Base-by-base conservation (phyloP, 2,113 vertebrate genomes). In the Pelusios castaneus region DNA sequence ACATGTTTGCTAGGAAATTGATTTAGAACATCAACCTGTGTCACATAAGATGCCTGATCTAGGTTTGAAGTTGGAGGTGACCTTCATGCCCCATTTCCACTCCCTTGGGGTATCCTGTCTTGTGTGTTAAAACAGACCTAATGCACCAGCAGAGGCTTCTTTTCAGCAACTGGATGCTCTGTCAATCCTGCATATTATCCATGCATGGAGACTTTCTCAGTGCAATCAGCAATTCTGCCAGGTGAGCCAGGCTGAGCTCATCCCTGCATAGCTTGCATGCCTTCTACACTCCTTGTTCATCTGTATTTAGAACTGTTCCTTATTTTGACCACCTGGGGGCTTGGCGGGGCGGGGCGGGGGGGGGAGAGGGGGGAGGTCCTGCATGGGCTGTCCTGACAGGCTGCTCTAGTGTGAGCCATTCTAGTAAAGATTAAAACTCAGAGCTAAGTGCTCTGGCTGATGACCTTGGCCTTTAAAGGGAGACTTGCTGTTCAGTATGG, bases 181-280 rank as follows among this genome's bases (percentile, higher is more conserved):
- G 75, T 76, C 7, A 0, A 24, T 73, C 56, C 85, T 16, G 8
- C 0, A 0, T 16, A 21, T 0, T 1, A 11, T 0, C 52, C 41
- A 47, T 31, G 21, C 31, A 55, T 52, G 0, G 1, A 29, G 38
- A 67, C 85, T 14, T 19, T 10, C 19, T 17, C 17, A 75, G 70
- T 56, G 60, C 34, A 6, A 0, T 63, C 80, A 92, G 63, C 80
- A 56, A 1, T 41, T 79, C 63, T 14, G 8, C 70, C 31, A 34
- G 0, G 1, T 2, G 45, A 83, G 85, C n/a, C 60, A 13, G 27
- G 82, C 84, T 47, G 51, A 80, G 76, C 78, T 88, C 79, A 12
- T 22, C 92, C 73, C 82, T 80, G 78, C 45, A 25, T 4, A 80
- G 54, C 58, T 51, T 43, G 19, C 43, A 27, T 0, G 1, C 52